Evolutionary conservation across 2,888 invertebrate genomes (phyloP), one percentile per base, ranked within the genome.

Genomic region (Harpalus rufipes): DNA sequence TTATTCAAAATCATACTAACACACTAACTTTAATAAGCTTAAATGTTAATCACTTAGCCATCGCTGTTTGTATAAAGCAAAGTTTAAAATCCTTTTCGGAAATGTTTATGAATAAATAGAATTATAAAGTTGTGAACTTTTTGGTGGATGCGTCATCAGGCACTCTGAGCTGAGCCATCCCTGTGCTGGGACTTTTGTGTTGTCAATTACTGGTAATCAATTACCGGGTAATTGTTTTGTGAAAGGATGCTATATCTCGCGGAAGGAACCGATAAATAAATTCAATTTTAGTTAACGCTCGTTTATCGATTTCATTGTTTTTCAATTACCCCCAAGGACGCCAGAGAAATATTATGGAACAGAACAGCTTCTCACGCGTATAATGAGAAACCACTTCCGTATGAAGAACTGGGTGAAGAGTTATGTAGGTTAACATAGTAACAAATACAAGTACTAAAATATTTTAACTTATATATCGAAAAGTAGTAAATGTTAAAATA

Each of bases 241-340:
- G 74, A 74, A 74, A 74, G 74, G 74, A 74, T 74, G 74, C 74
- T 51, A 74, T 74, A 74, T 74, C 74, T 74, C 74, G 74, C 74
- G 74, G 74, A 74, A 74, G 74, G 74, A 74, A 74, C 74, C 79
- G 41, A 80, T 80, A 80, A 80, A 80, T 80, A 80, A 80, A 80
- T 80, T 80, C 79, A 59, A 80, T 80, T 80, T 80, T 80, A 80
- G 61, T 80, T 80, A 80, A 80, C 61, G 79, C 61, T 80, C 61
- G 79, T 61, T 58, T 80, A 80, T 80, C 59, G 79, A 80, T 80
- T 80, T 80, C 59, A 80, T 80, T 61, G 79, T 80, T 80, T 80
- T 80, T 80, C 79, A 80, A 80, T 80, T 80, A 80, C 79, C 18
- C n/a, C 59, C 18, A 18, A 14, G 63, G 25, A 63, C 63, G 21